Conservation (phyloP, 2,113 vertebrate genomes). For the Anser brachyrhynchus region DNA sequence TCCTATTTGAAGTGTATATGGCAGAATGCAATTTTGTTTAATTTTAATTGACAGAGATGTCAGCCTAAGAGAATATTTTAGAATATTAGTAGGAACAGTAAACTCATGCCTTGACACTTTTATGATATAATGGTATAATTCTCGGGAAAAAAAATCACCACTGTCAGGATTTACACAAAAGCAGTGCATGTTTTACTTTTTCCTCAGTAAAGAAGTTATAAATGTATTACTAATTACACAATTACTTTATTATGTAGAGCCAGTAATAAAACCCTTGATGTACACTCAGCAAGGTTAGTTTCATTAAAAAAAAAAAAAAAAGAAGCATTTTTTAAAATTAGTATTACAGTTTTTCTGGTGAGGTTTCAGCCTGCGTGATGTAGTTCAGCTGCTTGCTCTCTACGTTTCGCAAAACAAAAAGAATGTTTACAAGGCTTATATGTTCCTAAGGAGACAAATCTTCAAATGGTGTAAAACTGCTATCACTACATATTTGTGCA, state of each 20-base stretch:
- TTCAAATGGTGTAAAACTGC: background rate
- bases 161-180: conserved; percentile 79
- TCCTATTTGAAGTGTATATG: conserved; percentile 76
- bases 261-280: conserved; percentile 70
- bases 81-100: conserved; percentile 85
- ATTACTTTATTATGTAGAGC: conserved; percentile 78
- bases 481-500: background rate
- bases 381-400: background rate
- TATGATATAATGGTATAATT: conserved; percentile 86
- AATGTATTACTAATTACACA: conserved; percentile 82
- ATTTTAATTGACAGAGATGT: conserved; percentile 88
- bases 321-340: background rate
- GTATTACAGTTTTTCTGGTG: background rate
- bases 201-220: conserved; percentile 70
- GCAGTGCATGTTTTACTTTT: conserved; percentile 65
- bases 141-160: conserved; percentile 59
- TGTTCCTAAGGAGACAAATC: conserved; percentile 17
- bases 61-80: conserved; percentile 84
- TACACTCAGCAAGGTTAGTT: conserved; percentile 59
- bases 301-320: conserved; percentile 1
- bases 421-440: background rate
- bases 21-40: conserved; percentile 84
- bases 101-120: conserved; percentile 83
- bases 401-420: background rate
- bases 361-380: background rate